Evolutionary conservation across 2,797 vertebrate species (phyloP).

Genomic region (Tapera naevia): DNA sequence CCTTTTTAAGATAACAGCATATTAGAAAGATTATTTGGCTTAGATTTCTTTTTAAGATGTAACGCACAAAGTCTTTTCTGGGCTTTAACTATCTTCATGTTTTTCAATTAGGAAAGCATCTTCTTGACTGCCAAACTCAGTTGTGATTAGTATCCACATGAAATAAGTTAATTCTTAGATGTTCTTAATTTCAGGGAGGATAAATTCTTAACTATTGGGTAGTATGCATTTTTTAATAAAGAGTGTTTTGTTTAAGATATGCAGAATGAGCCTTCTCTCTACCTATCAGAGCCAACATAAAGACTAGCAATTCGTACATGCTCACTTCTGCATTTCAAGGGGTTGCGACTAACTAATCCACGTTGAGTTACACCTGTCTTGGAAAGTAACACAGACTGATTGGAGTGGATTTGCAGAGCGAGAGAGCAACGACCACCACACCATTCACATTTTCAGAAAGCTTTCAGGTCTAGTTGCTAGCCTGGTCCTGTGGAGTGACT

Average conservation of each 20-base stretch:
- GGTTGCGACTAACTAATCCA: no score
- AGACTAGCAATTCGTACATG: background rate
- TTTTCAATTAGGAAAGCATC: background rate
- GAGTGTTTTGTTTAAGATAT: background rate
- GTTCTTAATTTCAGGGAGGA: background rate
- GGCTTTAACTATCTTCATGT: background rate
- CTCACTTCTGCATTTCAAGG: background rate
- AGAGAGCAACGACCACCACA: accelerated
- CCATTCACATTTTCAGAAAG: background rate
- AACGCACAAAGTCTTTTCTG: background rate
- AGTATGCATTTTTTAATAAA: background rate
- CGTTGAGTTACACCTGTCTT: background rate
- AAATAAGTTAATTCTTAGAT: background rate
- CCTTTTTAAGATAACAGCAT: background rate
- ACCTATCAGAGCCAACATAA: background rate
- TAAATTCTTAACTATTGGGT: background rate
- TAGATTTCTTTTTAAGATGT: background rate
- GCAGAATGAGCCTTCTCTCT: background rate
- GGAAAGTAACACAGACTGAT: background rate
- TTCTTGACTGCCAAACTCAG: background rate
- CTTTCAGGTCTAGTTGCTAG: background rate
- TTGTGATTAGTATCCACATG: background rate
- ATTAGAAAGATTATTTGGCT: background rate
- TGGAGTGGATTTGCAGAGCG: background rate
- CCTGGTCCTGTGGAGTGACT: background rate